These are phyloP conservation scores for Papilio xuthus DNA, from an alignment of 1,140 invertebrate species.

Conservation along the genomic window DNA sequence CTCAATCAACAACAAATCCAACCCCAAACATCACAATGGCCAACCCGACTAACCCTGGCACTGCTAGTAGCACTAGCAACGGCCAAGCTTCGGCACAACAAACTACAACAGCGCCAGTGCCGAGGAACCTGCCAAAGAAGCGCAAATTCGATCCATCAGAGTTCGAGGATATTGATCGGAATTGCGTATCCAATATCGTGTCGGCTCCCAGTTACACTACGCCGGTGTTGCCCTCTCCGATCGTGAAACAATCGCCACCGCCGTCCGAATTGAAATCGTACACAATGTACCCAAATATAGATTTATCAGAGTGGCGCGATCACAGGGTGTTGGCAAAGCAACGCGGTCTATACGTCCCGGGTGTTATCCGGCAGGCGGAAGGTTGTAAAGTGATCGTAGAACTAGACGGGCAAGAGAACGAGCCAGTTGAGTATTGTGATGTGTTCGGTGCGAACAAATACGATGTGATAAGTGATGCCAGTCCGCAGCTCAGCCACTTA, in stretches of 20 bases:
- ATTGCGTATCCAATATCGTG: slow-evolving; percentile 66
- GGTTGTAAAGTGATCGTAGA: slow-evolving; percentile 87
- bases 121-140: slow-evolving; percentile 91
- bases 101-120: slow-evolving; percentile 76
- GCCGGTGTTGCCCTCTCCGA: slow-evolving; percentile 64
- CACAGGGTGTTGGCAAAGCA: slow-evolving; percentile 94
- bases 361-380: slow-evolving; percentile 85
- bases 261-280: slow-evolving; percentile 61
- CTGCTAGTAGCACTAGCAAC: slow-evolving; percentile 58
- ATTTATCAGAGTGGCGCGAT: slow-evolving; percentile 95
- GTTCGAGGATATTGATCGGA: slow-evolving; percentile 85
- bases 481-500: slow-evolving; percentile 91
- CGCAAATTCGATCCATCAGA: slow-evolving; percentile 93
- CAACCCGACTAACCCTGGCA: slow-evolving; percentile 73
- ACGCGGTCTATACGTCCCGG: slow-evolving; percentile 91
- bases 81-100: slow-evolving; percentile 65
- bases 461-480: slow-evolving; percentile 96
- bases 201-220: slow-evolving; percentile 54
- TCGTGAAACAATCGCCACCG: slow-evolving; percentile 62
- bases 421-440: slow-evolving; percentile 85
- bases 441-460: slow-evolving; percentile 89
- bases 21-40: slow-evolving; percentile 75
- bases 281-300: slow-evolving; percentile 82
- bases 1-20: slow-evolving; percentile 66
- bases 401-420: slow-evolving; percentile 84